Base-by-base conservation (phyloP, 2,113 vertebrate genomes). In the Amazona guildingii region DNA sequence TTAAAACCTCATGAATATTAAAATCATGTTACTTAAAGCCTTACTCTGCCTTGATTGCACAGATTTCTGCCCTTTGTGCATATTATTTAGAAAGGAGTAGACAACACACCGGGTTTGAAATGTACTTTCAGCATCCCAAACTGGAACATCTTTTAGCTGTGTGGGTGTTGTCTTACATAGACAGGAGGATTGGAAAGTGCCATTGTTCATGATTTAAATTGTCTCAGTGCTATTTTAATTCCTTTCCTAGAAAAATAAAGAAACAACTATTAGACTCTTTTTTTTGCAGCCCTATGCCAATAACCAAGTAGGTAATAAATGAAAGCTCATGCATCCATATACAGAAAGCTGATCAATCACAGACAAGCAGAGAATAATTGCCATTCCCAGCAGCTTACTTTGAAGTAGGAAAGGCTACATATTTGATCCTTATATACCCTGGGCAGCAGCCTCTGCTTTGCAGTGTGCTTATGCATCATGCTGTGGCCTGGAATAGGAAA, bases 311-410 rank as follows among this genome's bases (percentile, higher is more conserved):
- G 63, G 54, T 88, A 83, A 90, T 86, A 94, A 77, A 93, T 88
- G 72, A 90, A 95, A 93, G 46, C n/a, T 82, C 72, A 69, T 6
- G 10, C 49, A 77, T 84, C 59, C 54, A 43, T 46, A 46, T 72
- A 63, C 7, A 94, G 77, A 85, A 95, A 96, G 88, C 90, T 97
- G 95, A 87, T 96, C 95, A 97, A 87, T 97, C 95, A 96, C 86
- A 82, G 78, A 94, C 81, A 72, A 66, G 44, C 75, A 75, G 67
- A 81, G 90, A 94, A 96, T 95, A 95, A 95, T 95, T 95, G 62
- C 75, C 69, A 96, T 97, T 97, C 88, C 75, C 76, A 95, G 91
- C 95, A 97, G 90, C 95, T 96, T 94, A 75, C 95, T 97, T 83
- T 81, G 88, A 94, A 76, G 90, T 94, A 92, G 43, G 63, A 91